Evolutionary conservation across 2,888 invertebrate genomes (phyloP).

Genomic region (Lathronympha strigana): DNA sequence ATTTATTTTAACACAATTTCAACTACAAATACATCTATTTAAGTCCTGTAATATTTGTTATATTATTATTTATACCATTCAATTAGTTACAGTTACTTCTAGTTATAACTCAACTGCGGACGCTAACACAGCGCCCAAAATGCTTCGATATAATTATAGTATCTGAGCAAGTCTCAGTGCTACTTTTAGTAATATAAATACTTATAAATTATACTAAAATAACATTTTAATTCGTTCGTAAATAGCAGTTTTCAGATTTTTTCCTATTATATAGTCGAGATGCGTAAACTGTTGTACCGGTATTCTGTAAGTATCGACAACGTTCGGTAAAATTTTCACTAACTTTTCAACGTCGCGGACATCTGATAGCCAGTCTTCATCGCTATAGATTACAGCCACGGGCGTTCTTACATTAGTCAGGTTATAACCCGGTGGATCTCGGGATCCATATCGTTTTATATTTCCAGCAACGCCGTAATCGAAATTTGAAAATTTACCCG

Average conservation of each 20-base stretch:
- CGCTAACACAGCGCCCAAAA: too few species aligned
- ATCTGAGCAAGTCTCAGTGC: too few species aligned
- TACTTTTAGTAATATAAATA: too few species aligned
- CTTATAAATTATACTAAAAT: too few species aligned
- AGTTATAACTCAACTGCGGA: too few species aligned
- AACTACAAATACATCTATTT: too few species aligned
- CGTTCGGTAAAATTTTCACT: slow-evolving; percentile 77
- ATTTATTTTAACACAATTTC: too few species aligned
- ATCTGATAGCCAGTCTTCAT: slow-evolving; percentile 87
- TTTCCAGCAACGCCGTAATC: slow-evolving; percentile 64
- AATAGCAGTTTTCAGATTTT: slow-evolving; percentile 62
- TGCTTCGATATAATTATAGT: too few species aligned
- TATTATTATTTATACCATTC: too few species aligned
- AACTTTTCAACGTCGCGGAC: slow-evolving; percentile 83
- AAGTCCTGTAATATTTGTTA: too few species aligned
- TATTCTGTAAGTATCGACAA: slow-evolving; percentile 82
- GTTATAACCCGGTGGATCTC: slow-evolving; percentile 61
- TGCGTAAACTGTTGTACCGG: slow-evolving; percentile 76
- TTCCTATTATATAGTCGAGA: slow-evolving; percentile 69
- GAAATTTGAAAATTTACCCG: slow-evolving; percentile 61
- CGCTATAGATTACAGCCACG: slow-evolving; percentile 67
- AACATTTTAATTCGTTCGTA: slow-evolving; percentile 43
- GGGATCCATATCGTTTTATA: slow-evolving; percentile 56
- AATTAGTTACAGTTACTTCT: too few species aligned
- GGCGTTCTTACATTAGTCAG: slow-evolving; percentile 61